phyloP scores from a whole-genome alignment of 2,888 invertebrate species.

The Drosophila nigricruria region DNA sequence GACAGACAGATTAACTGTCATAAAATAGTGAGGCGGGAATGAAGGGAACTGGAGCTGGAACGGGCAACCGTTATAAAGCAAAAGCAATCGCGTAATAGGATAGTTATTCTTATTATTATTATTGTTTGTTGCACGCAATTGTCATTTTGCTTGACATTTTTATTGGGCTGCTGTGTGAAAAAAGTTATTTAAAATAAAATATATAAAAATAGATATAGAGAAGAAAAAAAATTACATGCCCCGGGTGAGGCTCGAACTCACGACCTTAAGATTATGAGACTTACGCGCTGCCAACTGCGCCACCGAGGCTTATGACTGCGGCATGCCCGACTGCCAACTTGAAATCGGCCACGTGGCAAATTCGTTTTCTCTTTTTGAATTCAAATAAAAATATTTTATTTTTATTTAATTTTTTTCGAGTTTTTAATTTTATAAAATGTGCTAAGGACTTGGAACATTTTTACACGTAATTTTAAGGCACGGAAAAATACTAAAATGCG shows the following conservation, averaged over 20 bases:
- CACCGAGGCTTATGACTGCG: conserved; percentile 82
- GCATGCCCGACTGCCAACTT: conserved; percentile 32
- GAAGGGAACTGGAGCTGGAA: conserved; percentile 1
- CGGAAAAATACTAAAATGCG: conserved; percentile 29
- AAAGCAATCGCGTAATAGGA: conserved; percentile 26
- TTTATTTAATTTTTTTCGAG: neutral
- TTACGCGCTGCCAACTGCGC: conserved; percentile 86
- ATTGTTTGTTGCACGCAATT: conserved; percentile 48
- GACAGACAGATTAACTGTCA: conserved; percentile 31
- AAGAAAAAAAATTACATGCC: conserved; percentile 72
- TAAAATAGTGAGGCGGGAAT: conserved; percentile 26
- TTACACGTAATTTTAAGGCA: conserved; percentile 36
- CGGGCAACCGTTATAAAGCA: conserved; percentile 6
- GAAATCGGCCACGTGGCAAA: conserved; percentile 58
- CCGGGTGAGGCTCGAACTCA: conserved; percentile 85
- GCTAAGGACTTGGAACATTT: conserved; percentile 34
- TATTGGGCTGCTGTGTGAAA: conserved; percentile 18
- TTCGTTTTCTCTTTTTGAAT: neutral
- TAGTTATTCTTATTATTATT: conserved; percentile 18
- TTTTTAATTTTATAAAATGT: neutral
- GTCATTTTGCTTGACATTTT: conserved; percentile 53
- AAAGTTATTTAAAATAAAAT: conserved; percentile 1
- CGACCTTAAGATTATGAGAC: conserved; percentile 86
- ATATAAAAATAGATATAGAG: conserved; percentile 2
- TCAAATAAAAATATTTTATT: neutral